Evolutionary conservation across 2,113 vertebrate species (phyloP).

Genomic region (Crocuta crocuta): DNA sequence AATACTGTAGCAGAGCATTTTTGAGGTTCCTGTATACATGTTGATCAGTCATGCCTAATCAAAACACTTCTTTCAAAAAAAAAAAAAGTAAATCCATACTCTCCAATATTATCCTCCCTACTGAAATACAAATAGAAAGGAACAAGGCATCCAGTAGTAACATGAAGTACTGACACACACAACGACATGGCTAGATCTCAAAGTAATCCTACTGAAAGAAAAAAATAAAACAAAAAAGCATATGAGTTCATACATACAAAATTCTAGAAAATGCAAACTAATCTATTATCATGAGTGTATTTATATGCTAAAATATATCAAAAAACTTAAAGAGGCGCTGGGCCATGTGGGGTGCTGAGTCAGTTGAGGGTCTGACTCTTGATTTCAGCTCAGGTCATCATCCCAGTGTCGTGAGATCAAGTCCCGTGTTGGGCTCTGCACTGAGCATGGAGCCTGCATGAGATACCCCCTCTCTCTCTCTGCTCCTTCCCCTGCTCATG

Average conservation of each 20-base stretch:
- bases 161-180: background rate
- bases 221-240: background rate
- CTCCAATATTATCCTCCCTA: conserved; percentile 25
- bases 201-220: background rate
- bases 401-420: too few species aligned
- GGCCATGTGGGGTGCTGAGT: too few species aligned
- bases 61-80: background rate
- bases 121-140: background rate
- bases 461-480: too few species aligned
- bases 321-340: background rate
- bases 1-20: background rate
- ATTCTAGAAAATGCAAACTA: too few species aligned
- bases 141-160: background rate
- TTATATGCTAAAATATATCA: background rate
- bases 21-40: background rate
- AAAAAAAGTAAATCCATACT: background rate
- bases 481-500: too few species aligned
- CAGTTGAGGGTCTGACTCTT: too few species aligned
- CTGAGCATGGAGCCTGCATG: too few species aligned
- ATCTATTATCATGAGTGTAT: background rate
- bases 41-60: background rate
- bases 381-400: too few species aligned
- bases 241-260: background rate
- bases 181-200: background rate
- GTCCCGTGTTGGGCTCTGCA: too few species aligned